Percentiles rank a stretch among this genome's conserved stretches.
Conservation (phyloP, 2,797 vertebrate genomes). For the Anas capensis region DNA sequence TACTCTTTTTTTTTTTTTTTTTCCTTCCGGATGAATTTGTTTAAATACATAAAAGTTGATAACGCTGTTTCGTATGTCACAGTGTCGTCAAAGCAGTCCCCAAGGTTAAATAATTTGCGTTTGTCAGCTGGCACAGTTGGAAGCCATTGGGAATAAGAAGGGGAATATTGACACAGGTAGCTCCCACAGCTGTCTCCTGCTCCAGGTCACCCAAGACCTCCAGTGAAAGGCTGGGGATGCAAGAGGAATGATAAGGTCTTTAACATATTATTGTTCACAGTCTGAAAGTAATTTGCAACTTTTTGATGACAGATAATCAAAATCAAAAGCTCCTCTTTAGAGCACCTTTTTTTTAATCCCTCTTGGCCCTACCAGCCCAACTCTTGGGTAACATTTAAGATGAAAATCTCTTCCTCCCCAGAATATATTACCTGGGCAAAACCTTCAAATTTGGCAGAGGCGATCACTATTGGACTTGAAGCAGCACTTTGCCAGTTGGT, state of each 20-base stretch:
- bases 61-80: not conserved
- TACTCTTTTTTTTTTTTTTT: not conserved
- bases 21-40: not conserved
- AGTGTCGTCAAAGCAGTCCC: not conserved
- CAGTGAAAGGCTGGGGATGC: not conserved
- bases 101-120: not conserved
- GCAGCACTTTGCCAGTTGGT: not conserved
- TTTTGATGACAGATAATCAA: not conserved
- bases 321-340: not conserved
- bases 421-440: not conserved
- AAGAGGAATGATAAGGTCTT: not conserved
- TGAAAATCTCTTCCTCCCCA: not conserved
- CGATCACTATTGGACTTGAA: not conserved
- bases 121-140: not conserved
- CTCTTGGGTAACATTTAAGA: not conserved
- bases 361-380: not conserved
- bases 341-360: not conserved
- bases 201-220: not conserved
- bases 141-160: not conserved
- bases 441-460: not conserved
- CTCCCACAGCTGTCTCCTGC: not conserved
- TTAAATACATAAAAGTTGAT: not conserved
- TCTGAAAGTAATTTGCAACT: not conserved
- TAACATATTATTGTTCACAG: not conserved
- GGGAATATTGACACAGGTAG: not conserved